Base-by-base conservation (phyloP, 2,113 vertebrate genomes). In the Hemichromis elongatus region DNA sequence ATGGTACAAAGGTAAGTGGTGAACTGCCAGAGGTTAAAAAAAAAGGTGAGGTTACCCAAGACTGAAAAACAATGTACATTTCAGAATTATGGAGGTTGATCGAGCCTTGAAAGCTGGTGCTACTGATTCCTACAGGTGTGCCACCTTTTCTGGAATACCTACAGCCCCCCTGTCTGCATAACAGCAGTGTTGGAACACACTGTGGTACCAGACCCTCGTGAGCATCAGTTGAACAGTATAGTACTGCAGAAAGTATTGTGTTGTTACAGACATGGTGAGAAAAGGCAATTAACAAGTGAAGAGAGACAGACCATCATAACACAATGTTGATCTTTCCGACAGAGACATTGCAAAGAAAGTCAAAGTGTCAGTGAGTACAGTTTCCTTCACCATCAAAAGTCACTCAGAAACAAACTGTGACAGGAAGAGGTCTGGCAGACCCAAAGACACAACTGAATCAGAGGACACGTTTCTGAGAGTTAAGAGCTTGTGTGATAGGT, bases 261-360 rank as follows among this genome's bases (percentile, higher is more conserved):
- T 12, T 54, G 53, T 10, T 54, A 6, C n/a, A 54, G 24, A 54
- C 8, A 14, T 2, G 7, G 54, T 8, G 54, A 56, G 12, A 5
- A 56, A 56, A 56, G 54, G 54, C 7, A 26, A 26, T 56, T 56
- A 14, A 56, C 54, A 14, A 54, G 1, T 19, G 52, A 21, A 56
- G 54, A 14, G 24, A 56, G 54, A 56, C 54, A 28, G 54, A 56
- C 54, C 54, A 28, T 56, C 12, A 28, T 14, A 56, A 2, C 21
- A 2, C 21, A 24, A 56, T 26, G 24, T 26, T 0, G 12, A 12
- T 56, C 24, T 56, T 12, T 26, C 12, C 24, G 0, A 14, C 24
- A 56, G 24, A 56, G 24, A 56, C 1, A 56, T 12, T 56, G 4
- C 54, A 26, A 8, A 56, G 54, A 56, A 26, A 56, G 54, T 56